Evolutionary conservation across 2,797 vertebrate genomes (phyloP).

Genomic region (Tolypeutes matacus): DNA sequence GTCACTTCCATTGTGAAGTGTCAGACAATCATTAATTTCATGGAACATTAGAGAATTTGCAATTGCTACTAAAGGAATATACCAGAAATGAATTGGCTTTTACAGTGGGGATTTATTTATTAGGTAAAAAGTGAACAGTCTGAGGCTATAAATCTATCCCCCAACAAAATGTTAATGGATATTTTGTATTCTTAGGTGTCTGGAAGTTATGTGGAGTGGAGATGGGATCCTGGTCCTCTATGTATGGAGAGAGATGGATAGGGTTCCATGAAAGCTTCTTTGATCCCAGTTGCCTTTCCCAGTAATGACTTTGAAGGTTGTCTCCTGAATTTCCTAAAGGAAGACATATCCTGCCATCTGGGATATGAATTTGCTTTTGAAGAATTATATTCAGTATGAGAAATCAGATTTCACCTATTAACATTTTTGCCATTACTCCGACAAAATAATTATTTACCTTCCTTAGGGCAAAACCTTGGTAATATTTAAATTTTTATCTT

Average conservation of each 20-base stretch:
- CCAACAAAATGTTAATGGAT: neutral
- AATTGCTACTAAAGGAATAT: neutral
- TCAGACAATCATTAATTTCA: neutral
- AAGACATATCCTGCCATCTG: neutral
- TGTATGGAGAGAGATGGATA: rapidly evolving
- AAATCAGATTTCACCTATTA: neutral
- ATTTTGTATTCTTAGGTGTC: neutral
- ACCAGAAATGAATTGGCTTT: no score
- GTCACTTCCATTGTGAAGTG: neutral
- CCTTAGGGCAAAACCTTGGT: neutral
- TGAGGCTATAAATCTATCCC: neutral
- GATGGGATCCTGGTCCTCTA: neutral
- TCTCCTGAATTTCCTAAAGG: neutral
- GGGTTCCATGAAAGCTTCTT: rapidly evolving
- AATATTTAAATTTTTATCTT: neutral
- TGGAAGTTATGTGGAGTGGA: neutral
- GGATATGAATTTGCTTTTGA: neutral
- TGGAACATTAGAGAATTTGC: neutral
- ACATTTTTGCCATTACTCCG: neutral
- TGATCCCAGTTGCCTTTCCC: neutral
- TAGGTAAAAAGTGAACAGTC: neutral
- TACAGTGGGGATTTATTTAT: no score
- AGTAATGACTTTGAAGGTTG: neutral
- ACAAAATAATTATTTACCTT: neutral
- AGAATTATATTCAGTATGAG: neutral